phyloP scores from a whole-genome alignment of 92 coral and sea anemone genomes.

The Umimayanthus kanabou region DNA sequence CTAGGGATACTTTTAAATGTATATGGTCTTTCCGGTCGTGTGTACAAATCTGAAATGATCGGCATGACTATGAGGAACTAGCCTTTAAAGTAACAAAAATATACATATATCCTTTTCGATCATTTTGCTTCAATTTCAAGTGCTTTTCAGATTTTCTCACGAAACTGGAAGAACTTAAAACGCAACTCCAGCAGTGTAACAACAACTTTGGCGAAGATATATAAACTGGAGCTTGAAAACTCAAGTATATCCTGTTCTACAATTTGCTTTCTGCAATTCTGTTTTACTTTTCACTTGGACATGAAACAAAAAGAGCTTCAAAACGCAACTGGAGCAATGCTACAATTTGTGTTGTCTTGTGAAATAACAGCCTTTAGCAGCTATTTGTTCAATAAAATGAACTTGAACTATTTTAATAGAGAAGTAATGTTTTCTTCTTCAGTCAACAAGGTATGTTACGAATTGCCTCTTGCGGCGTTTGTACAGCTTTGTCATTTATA shows the following conservation, averaged over 20 bases:
- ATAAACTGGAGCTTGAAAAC: background rate
- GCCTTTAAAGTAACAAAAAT: slow-evolving; percentile 7
- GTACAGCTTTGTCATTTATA: slow-evolving; percentile 15
- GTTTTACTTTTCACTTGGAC: slow-evolving; percentile 14
- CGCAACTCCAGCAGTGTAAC: no score
- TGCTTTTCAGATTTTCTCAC: background rate
- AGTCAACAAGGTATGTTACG: slow-evolving; percentile 7
- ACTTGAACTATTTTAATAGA: slow-evolving; percentile 3
- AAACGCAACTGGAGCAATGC: slow-evolving; percentile 20
- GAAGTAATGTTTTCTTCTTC: slow-evolving; percentile 9
- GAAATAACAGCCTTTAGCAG: slow-evolving; percentile 4
- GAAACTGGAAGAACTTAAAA: no score
- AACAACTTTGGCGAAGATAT: no score
- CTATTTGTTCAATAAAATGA: slow-evolving; percentile 10
- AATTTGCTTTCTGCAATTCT: slow-evolving; percentile 13
- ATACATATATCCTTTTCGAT: slow-evolving; percentile 13
- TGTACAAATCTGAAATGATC: slow-evolving; percentile 10
- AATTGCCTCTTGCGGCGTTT: slow-evolving; percentile 7
- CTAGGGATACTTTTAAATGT: slow-evolving; percentile 16
- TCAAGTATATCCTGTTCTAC: background rate
- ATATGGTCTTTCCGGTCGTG: slow-evolving; percentile 11
- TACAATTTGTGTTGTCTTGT: slow-evolving; percentile 10
- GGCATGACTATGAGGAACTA: background rate
- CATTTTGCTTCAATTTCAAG: slow-evolving; percentile 17
- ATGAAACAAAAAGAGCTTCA: slow-evolving; percentile 17